Percentiles rank a stretch among this genome's conserved stretches.
These are phyloP conservation scores for Acanthosoma haemorrhoidale DNA, from an alignment of 2,888 invertebrate genomes.

Conservation along the genomic window DNA sequence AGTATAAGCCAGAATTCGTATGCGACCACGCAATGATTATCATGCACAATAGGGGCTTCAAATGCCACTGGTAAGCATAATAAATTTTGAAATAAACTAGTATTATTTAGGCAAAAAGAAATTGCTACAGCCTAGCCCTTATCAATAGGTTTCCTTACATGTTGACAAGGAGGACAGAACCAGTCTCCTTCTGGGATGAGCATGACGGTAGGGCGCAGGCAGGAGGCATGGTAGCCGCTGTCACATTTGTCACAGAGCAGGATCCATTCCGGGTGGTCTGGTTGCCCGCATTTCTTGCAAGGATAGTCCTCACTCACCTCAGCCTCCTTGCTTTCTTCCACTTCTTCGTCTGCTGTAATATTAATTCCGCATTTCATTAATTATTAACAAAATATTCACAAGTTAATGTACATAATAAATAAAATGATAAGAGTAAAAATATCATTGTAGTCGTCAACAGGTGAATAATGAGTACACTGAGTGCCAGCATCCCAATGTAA, in stretches of 20 bases:
- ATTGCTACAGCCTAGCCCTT: no score
- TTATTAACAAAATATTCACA: no score
- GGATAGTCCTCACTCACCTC: constrained; percentile 56
- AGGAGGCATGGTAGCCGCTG: constrained; percentile 94
- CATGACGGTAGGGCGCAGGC: constrained; percentile 85
- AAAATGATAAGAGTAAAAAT: background rate
- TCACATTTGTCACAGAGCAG: constrained; percentile 93
- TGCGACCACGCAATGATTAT: no score
- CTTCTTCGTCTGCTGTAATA: constrained; percentile 13
- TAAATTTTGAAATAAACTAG: no score
- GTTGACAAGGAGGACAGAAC: constrained; percentile 97
- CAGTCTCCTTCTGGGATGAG: constrained; percentile 95
- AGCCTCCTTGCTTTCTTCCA: constrained; percentile 46
- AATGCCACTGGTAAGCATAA: no score
- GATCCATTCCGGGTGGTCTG: constrained; percentile 95
- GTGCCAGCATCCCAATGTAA: background rate
- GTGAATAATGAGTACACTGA: background rate
- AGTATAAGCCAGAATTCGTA: no score
- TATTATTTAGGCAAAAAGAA: no score
- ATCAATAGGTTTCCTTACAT: no score
- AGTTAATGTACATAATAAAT: no score
- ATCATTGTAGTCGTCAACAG: background rate
- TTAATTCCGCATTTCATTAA: no score
- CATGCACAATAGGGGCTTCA: no score
- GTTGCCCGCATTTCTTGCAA: constrained; percentile 85